Percentiles rank a stretch among this genome's conserved stretches.
phyloP scores from a whole-genome alignment of 2,797 vertebrate species.

The Borostomias antarcticus region DNA sequence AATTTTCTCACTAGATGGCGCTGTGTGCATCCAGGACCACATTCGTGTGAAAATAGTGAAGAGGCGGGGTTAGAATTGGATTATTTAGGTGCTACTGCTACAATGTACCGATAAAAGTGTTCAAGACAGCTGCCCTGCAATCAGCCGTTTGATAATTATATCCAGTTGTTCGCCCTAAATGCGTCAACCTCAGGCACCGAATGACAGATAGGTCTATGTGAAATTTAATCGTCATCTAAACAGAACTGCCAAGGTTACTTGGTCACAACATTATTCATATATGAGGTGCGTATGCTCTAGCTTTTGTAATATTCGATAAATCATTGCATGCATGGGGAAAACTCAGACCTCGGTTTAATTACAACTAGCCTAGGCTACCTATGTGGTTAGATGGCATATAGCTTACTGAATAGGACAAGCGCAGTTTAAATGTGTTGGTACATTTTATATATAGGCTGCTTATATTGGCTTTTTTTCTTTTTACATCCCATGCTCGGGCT shows the following conservation, averaged over 20 bases:
- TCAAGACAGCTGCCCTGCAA: slow-evolving; percentile 9
- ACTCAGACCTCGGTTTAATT: not conserved
- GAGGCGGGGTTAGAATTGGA: slow-evolving; percentile 73
- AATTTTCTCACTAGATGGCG: slow-evolving; percentile 44
- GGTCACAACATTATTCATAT: slow-evolving; percentile 53
- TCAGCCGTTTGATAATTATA: not conserved
- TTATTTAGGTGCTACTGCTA: slow-evolving; percentile 61
- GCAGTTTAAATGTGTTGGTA: too few relatives aligned
- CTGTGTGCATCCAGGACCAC: slow-evolving; percentile 36
- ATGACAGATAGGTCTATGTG: slow-evolving; percentile 35
- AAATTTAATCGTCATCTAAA: slow-evolving; percentile 14
- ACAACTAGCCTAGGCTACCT: not conserved
- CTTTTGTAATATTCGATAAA: slow-evolving; percentile 19
- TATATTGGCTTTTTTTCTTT: slow-evolving; percentile 22
- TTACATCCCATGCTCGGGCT: slow-evolving; percentile 32
- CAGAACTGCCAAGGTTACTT: slow-evolving; percentile 43
- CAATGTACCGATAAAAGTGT: slow-evolving; percentile 61
- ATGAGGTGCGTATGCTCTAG: slow-evolving; percentile 74
- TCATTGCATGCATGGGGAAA: not conserved
- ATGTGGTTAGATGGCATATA: too few relatives aligned
- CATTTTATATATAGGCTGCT: not conserved
- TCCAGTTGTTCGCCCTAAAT: slow-evolving; percentile 16
- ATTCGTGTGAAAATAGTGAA: slow-evolving; percentile 65
- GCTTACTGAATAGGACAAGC: not conserved
- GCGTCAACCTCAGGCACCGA: slow-evolving; percentile 41